Percentiles rank a stretch among this genome's conserved stretches.
phyloP scores from a whole-genome alignment of 1,140 invertebrate species.

The Mercenaria mercenaria region DNA sequence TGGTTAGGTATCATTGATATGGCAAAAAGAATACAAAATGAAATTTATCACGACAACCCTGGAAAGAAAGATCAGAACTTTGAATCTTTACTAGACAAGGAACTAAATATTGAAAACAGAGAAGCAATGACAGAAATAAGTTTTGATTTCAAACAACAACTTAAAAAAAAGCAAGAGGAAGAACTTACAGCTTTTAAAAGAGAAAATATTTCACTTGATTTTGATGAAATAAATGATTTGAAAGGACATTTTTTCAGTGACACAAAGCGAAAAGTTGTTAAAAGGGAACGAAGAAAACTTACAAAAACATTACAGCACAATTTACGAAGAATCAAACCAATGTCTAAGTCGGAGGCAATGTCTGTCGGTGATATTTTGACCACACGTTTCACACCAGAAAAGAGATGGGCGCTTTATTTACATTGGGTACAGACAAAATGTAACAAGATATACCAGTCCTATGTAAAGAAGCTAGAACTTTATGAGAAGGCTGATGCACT shows the following conservation, averaged over 20 bases:
- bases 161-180: not conserved
- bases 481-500: conserved; percentile 62
- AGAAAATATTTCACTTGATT: not conserved
- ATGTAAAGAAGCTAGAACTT: conserved; percentile 39
- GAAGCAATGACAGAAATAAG: not conserved
- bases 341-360: not conserved
- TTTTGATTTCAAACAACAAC: not conserved
- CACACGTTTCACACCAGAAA: not conserved
- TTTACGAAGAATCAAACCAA: not conserved
- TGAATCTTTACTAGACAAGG: not conserved
- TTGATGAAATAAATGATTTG: not conserved
- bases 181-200: not conserved
- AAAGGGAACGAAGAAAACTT: not conserved
- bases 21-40: not conserved
- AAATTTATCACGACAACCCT: not conserved
- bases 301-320: not conserved
- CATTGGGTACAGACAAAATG: conserved; percentile 80
- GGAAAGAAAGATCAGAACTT: not conserved
- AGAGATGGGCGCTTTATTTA: conserved; percentile 80
- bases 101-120: not conserved
- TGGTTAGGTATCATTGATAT: not conserved
- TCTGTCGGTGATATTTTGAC: not conserved
- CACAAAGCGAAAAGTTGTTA: not conserved
- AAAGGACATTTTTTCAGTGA: not conserved
- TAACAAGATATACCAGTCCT: conserved; percentile 77